Evolutionary conservation across 1,140 invertebrate species (phyloP), one percentile per base, ranked within the genome.

Genomic region (Sipha flava): DNA sequence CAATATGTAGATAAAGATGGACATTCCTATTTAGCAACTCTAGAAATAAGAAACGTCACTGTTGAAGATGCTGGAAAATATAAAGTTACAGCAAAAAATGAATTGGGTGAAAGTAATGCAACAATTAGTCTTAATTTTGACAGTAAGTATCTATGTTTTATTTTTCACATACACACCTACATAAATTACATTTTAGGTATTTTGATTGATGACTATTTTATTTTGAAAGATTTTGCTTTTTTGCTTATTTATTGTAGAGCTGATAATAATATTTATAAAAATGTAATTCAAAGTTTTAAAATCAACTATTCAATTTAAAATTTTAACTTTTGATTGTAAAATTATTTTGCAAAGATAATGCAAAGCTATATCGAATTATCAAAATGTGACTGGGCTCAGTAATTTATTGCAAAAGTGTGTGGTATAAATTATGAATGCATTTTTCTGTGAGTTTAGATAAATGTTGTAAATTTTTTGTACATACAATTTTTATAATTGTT

Each of bases 41-140:
- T 97, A 85, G 93, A 96, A 88, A 95, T 97, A 85, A 91, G 91
- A 88, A 94, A 95, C 87, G 95, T 98, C 81, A 96, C 94, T 79
- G 94, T 97, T 84, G 94, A 97, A 89, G 95, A 98, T 90, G 95
- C 95, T 87, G 95, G 95, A 83, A 97, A 97, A 90, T 97, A 97
- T 87, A 94, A 95, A 89, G 95, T 97, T 83, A 96, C 94, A 82
- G 95, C 95, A 83, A 97, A 97, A 87, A 97, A 97, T 88, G 95
- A 97, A 86, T 90, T 97, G 82, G 95, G 95, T 85, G 95, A 97
- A 88, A 96, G 94, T 85, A 97, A 97, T 86, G 95, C 95, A 47
- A 95, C 95, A 47, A 97, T 97, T 86, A 97, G 94, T 86, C 90
- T 97, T 75, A 97, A 97, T 88, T 97, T 97, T 89, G 96, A 98